A percentile compares a stretch with the other conserved stretches of the same genome.
These are phyloP conservation scores for Portunus trituberculatus DNA, from an alignment of 1,140 invertebrate genomes.

Conservation along the genomic window DNA sequence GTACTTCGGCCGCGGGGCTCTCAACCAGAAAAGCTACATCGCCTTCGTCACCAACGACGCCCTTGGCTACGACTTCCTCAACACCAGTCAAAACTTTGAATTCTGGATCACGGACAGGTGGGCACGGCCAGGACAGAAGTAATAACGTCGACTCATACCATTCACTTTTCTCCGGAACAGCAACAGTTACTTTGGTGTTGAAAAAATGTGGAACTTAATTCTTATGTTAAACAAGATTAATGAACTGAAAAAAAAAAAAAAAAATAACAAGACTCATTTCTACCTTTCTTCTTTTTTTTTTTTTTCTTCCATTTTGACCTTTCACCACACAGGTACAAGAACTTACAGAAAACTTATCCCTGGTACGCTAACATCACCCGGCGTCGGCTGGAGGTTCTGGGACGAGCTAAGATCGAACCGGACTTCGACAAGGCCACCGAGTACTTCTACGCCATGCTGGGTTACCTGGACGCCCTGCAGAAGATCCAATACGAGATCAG, in stretches of 20 bases:
- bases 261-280: too few species aligned
- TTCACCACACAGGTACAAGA: conserved; percentile 51
- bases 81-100: conserved; percentile 82
- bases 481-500: conserved; percentile 71
- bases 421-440: conserved; percentile 76
- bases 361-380: conserved; percentile 72
- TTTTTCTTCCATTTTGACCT: not conserved
- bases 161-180: too few species aligned
- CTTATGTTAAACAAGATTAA: too few species aligned
- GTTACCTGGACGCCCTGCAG: conserved; percentile 78
- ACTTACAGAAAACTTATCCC: conserved; percentile 62
- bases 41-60: conserved; percentile 85
- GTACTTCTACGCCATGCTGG: conserved; percentile 79
- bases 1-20: conserved; percentile 88
- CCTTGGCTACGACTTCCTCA: conserved; percentile 82
- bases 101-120: conserved; percentile 75
- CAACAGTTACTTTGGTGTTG: too few species aligned
- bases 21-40: conserved; percentile 83
- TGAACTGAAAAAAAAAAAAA: too few species aligned
- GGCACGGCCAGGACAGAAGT: not conserved
- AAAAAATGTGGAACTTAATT: too few species aligned
- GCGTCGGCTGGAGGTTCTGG: conserved; percentile 65
- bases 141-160: not conserved
- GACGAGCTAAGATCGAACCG: conserved; percentile 72
- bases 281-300: not conserved